These are phyloP conservation scores for Ophthalmolycus amberensis DNA, from an alignment of 2,113 vertebrate species.

Conservation along the genomic window DNA sequence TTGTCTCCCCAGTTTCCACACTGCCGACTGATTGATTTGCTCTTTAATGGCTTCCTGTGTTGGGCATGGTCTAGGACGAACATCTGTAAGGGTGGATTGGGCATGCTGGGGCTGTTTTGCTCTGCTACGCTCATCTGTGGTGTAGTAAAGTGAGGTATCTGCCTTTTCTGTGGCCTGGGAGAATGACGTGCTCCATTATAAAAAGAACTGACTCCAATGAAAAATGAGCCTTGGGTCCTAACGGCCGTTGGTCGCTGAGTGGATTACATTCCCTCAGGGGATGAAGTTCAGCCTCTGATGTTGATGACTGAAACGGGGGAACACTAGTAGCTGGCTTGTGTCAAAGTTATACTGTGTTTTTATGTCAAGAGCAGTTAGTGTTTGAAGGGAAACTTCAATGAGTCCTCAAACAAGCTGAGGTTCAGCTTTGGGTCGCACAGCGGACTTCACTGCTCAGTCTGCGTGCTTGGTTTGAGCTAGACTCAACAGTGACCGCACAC, in stretches of 20 bases:
- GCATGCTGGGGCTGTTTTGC: constrained; percentile 56
- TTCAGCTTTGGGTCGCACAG: constrained; percentile 16
- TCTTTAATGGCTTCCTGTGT: constrained; percentile 81
- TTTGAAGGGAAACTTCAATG: constrained; percentile 33
- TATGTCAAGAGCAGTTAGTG: constrained; percentile 50
- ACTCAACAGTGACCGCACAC: neutral
- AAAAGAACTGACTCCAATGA: constrained; percentile 78
- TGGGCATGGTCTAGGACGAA: constrained; percentile 65
- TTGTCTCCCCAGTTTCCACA: constrained; percentile 68
- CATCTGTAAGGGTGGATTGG: constrained; percentile 76
- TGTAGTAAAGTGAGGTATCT: constrained; percentile 77
- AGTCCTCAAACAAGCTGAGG: constrained; percentile 18
- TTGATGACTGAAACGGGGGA: constrained; percentile 39
- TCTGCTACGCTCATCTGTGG: constrained; percentile 76
- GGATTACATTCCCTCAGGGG: constrained; percentile 64
- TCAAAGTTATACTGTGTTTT: constrained; percentile 62
- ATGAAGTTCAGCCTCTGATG: constrained; percentile 58
- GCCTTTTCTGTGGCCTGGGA: constrained; percentile 78
- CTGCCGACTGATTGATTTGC: constrained; percentile 77
- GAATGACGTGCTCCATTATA: constrained; percentile 77
- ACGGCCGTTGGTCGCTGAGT: constrained; percentile 57
- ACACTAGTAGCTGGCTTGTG: constrained; percentile 49
- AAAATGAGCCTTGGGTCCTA: constrained; percentile 57
- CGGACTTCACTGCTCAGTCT: constrained; percentile 2
- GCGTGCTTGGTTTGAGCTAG: neutral